Conservation (phyloP, 2,888 invertebrate species). For the Lasioglossum calceatum region DNA sequence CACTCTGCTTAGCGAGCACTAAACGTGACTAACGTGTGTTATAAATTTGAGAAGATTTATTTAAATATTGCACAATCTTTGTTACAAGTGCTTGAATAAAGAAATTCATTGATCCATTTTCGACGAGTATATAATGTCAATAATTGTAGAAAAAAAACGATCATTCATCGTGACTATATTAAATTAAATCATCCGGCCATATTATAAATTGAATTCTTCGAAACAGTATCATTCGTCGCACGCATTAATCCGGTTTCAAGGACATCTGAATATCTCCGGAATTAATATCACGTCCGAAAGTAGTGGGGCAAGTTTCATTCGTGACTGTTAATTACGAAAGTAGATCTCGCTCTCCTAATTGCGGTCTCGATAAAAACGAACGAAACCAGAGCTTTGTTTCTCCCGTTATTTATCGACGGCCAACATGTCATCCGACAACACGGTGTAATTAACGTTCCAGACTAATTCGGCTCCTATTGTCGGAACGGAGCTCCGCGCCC, state of each 20-base stretch:
- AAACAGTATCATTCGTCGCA: not conserved
- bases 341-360: conserved; percentile 32
- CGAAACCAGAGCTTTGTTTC: conserved; percentile 29
- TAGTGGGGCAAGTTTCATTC: not conserved
- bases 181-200: not conserved
- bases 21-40: no score
- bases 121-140: no score
- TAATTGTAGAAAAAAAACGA: not conserved
- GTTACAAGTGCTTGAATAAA: no score
- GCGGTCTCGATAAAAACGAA: conserved; percentile 26
- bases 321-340: conserved; percentile 19
- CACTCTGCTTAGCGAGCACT: no score
- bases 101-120: no score
- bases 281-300: not conserved
- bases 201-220: not conserved
- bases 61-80: no score
- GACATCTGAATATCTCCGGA: not conserved
- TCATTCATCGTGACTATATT: not conserved
- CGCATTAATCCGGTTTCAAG: not conserved
- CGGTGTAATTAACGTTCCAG: conserved; percentile 74
- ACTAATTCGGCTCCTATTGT: conserved; percentile 69
- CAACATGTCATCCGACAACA: conserved; percentile 64
- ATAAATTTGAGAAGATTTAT: no score
- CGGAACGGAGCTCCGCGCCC: conserved; percentile 43
- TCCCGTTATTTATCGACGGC: conserved; percentile 58